Conservation (phyloP, 2,113 vertebrate species). For the Piaya cayana region DNA sequence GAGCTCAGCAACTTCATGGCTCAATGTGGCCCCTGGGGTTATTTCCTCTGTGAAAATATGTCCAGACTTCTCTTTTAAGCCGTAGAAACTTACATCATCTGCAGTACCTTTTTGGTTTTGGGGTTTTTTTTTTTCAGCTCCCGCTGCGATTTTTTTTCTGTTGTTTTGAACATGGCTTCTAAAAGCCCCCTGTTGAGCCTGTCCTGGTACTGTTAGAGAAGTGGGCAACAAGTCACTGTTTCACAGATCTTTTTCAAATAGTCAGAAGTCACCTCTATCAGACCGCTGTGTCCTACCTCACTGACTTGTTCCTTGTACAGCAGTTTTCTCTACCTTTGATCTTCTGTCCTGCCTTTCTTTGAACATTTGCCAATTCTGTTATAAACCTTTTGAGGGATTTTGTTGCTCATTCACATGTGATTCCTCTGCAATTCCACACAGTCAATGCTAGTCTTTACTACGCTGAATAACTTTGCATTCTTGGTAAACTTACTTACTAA, state of each 20-base stretch:
- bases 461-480: neutral
- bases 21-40: neutral
- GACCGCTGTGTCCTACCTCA: neutral
- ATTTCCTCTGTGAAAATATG: neutral
- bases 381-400: neutral
- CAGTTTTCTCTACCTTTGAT: neutral
- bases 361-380: neutral
- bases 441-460: neutral
- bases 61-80: neutral
- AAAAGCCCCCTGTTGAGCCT: neutral
- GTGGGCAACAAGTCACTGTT: neutral
- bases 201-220: neutral
- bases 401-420: neutral
- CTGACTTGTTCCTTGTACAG: neutral
- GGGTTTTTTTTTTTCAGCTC: accelerated
- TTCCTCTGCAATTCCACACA: neutral
- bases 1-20: neutral
- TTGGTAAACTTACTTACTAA: neutral
- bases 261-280: neutral
- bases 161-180: neutral
- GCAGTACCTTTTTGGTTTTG: neutral
- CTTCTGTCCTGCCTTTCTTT: neutral
- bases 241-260: neutral
- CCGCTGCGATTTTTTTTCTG: neutral
- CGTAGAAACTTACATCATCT: neutral